Evolutionary conservation across 2,113 vertebrate genomes (phyloP), one percentile per base, ranked within the genome.

Genomic region (Mugil cephalus): DNA sequence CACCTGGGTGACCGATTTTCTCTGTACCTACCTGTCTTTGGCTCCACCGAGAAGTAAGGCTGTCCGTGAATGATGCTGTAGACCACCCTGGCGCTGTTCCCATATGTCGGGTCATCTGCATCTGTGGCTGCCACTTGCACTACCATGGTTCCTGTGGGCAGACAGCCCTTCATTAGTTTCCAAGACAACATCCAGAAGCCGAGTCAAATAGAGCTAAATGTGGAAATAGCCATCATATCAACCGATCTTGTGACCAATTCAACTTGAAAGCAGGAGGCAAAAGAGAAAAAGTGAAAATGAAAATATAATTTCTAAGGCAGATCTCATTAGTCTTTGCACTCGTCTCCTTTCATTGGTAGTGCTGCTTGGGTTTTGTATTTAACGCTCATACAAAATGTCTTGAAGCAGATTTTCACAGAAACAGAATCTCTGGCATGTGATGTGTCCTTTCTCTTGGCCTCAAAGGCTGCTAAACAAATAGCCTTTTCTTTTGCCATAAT

Each of bases 21-120:
- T 43, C 50, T 53, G 50, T 8, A 48, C 82, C 34, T 91, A 99
- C 98, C 98, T 92, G 98, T 98, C 87, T 97, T 98, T 30, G 98
- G 97, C 69, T 99, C 98, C 93, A 99, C 97, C 0, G 98, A 99
- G 92, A 99, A 99, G 80, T 99, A 99, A 0, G 97, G 97, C 79
- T 99, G 98, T 60, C 98, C 98, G 42, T 98, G 96, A 15, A 98
- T 88, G 87, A 99, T 98, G 84, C 97, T 99, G 92, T 99, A 99
- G 54, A 99, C 93, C 62, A 99, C 97, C 52, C 97, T 93, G 80
- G 98, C 98, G 0, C 98, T 99, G 93, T 98, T 99, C 53, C 98
- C 98, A 0, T 99, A 99, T 0, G 98, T 99, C 10, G 98, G 98
- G 70, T 99, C 98, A 68, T 99, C 98, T 1, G 96, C 97, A 86